Evolutionary conservation across 2,113 vertebrate genomes (phyloP).

Genomic region (Megalops atlanticus): DNA sequence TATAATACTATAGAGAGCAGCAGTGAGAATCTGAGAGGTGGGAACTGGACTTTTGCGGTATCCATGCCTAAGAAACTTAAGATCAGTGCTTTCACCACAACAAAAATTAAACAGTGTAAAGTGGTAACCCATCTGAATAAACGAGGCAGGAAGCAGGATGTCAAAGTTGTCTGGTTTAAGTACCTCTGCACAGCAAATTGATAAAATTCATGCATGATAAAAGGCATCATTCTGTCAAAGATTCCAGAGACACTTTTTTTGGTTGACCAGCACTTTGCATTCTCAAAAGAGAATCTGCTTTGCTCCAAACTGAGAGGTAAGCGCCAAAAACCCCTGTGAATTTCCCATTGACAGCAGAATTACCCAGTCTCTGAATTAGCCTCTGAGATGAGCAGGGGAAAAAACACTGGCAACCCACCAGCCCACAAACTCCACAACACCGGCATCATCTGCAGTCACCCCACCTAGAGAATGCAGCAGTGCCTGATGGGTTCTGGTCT

Average conservation of each 20-base stretch:
- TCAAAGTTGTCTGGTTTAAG: too few relatives aligned
- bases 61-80: not conserved
- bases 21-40: too few relatives aligned
- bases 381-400: not conserved
- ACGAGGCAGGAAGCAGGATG: too few relatives aligned
- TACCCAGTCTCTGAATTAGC: not conserved
- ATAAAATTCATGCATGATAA: not conserved
- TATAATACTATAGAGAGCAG: too few relatives aligned
- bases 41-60: not conserved
- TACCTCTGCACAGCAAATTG: not conserved
- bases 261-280: too few relatives aligned
- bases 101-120: not conserved
- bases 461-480: slow-evolving; percentile 33
- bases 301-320: too few relatives aligned
- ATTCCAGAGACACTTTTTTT: too few relatives aligned
- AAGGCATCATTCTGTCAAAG: too few relatives aligned
- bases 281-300: too few relatives aligned
- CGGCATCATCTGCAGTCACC: slow-evolving; percentile 5
- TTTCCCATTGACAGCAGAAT: too few relatives aligned
- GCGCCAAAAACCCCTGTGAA: too few relatives aligned
- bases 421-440: not conserved
- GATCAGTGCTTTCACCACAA: not conserved
- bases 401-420: not conserved
- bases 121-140: not conserved
- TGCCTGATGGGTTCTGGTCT: slow-evolving; percentile 38